phyloP scores from a whole-genome alignment of 2,113 vertebrate species.

The Seriola aureovittata region DNA sequence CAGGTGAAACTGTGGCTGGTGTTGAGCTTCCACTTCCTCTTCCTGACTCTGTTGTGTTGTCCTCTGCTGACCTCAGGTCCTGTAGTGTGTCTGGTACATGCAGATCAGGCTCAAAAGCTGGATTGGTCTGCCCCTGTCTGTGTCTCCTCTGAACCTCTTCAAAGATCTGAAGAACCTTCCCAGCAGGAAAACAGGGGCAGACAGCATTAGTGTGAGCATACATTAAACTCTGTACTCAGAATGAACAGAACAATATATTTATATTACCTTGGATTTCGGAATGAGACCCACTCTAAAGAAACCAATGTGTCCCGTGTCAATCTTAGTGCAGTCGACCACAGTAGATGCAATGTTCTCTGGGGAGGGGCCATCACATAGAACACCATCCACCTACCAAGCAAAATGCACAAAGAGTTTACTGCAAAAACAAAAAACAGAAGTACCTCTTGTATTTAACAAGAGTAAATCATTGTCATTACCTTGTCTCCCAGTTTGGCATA shows the following conservation, averaged over 20 bases:
- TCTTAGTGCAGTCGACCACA: slow-evolving; percentile 94
- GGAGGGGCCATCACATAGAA: slow-evolving; percentile 91
- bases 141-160: slow-evolving; percentile 87
- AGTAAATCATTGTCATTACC: slow-evolving; percentile 74
- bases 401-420: slow-evolving; percentile 2
- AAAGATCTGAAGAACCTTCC: slow-evolving; percentile 90
- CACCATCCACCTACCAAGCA: slow-evolving; percentile 87
- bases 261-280: slow-evolving; percentile 90
- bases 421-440: background rate
- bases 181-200: background rate
- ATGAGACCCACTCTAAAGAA: slow-evolving; percentile 92
- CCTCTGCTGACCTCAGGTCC: background rate
- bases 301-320: slow-evolving; percentile 86
- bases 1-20: background rate
- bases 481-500: slow-evolving; percentile 91
- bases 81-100: slow-evolving; percentile 22
- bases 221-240: background rate
- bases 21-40: slow-evolving; percentile 27
- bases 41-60: slow-evolving; percentile 5
- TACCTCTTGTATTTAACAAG: background rate
- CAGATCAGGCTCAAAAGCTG: slow-evolving; percentile 76
- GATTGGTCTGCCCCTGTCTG: slow-evolving; percentile 67
- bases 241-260: background rate
- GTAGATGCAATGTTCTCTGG: slow-evolving; percentile 93
- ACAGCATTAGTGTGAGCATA: background rate